A percentile compares a stretch with the other conserved stretches of the same genome.
These are phyloP conservation scores for Pseudochaenichthys georgianus DNA, from an alignment of 2,797 vertebrate species.

Conservation along the genomic window DNA sequence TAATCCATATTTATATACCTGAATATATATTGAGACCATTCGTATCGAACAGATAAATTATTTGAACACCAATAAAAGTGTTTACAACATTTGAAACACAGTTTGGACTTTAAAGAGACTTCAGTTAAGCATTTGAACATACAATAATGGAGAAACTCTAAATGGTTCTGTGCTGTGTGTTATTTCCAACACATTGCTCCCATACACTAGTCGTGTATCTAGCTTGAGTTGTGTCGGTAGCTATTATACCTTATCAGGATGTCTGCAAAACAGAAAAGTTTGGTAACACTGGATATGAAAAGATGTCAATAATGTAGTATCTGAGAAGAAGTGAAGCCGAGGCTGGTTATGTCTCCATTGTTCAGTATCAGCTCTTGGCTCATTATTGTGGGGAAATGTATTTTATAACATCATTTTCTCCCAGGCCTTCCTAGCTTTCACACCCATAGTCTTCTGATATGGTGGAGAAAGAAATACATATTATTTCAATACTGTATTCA, in stretches of 20 bases:
- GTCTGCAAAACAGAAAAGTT: constrained; percentile 64
- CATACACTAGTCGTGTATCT: constrained; percentile 11
- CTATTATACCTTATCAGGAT: constrained; percentile 60
- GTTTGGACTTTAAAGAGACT: constrained; percentile 16
- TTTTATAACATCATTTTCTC: constrained; percentile 69
- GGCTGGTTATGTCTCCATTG: constrained; percentile 67
- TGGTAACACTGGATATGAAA: constrained; percentile 58
- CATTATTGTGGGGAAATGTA: constrained; percentile 68
- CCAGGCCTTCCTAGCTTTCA: constrained; percentile 61
- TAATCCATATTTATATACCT: neutral
- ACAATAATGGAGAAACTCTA: constrained; percentile 15
- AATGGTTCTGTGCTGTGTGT: constrained; percentile 11
- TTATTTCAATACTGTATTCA: constrained; percentile 75
- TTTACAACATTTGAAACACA: constrained; percentile 20
- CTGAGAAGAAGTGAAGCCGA: constrained; percentile 55
- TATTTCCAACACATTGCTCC: constrained; percentile 22
- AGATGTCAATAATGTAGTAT: constrained; percentile 63
- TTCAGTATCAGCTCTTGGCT: constrained; percentile 71
- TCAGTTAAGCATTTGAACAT: constrained; percentile 22
- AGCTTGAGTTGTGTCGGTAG: constrained; percentile 13
- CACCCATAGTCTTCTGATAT: constrained; percentile 72
- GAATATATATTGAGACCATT: neutral
- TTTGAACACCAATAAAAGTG: constrained; percentile 19
- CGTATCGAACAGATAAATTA: constrained; percentile 2
- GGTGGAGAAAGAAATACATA: constrained; percentile 50